phyloP scores from a whole-genome alignment of 2,113 vertebrate genomes.

The Chiloscyllium plagiosum region DNA sequence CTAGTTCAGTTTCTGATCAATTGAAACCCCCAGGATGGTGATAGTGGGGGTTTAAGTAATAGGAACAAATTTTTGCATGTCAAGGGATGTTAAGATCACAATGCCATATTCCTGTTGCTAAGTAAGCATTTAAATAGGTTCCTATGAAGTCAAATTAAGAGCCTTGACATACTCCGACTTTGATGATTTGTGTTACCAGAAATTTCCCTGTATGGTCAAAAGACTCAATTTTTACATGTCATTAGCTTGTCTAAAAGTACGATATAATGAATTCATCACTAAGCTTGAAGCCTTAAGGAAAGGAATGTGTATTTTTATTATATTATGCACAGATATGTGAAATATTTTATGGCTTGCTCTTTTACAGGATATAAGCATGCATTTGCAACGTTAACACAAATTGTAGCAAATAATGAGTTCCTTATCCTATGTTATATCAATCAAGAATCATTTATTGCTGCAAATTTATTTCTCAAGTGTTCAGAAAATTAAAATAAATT shows the following conservation, averaged over 20 bases:
- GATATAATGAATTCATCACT: not conserved
- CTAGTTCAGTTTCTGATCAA: no score
- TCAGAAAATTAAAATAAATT: not conserved
- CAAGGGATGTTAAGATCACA: no score
- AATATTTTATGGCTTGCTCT: not conserved
- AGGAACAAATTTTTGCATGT: no score
- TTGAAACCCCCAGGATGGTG: no score
- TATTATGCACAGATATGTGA: not conserved
- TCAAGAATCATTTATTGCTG: not conserved
- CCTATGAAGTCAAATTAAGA: not conserved
- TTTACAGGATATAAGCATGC: not conserved
- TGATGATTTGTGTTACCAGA: not conserved
- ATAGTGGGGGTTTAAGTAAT: no score
- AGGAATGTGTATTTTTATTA: not conserved
- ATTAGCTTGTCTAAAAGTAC: not conserved
- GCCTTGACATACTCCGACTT: not conserved
- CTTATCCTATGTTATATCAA: not conserved
- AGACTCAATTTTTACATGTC: not conserved
- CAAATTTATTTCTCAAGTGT: not conserved
- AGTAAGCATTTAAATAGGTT: not conserved
- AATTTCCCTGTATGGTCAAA: not conserved
- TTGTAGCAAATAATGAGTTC: not conserved
- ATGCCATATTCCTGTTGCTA: not conserved
- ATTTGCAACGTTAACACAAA: not conserved
- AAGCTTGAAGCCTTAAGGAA: not conserved